These are phyloP conservation scores for Perizoma affinitatum DNA, from an alignment of 2,888 invertebrate genomes.

Conservation along the genomic window DNA sequence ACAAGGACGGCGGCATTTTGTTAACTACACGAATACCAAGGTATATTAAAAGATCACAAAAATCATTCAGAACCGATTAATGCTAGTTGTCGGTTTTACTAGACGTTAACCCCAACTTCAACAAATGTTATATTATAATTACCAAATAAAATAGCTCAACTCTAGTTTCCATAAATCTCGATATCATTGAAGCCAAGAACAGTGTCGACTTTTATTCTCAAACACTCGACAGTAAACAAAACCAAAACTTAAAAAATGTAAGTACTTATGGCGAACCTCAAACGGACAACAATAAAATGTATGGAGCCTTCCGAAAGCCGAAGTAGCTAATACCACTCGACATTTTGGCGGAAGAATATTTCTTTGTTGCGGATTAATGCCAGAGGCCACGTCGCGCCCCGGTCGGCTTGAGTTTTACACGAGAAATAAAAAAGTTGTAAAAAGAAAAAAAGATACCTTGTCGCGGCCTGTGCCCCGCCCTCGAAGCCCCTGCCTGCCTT, in stretches of 20 bases:
- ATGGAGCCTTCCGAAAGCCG: slow-evolving; percentile 27
- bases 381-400: slow-evolving; percentile 17
- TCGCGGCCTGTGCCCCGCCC: slow-evolving; percentile 5
- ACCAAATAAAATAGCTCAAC: too few relatives aligned
- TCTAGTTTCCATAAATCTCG: too few relatives aligned
- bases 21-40: too few relatives aligned
- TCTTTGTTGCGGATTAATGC: slow-evolving; percentile 35
- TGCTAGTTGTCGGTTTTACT: too few relatives aligned
- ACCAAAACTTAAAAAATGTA: slow-evolving; percentile 9
- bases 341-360: slow-evolving; percentile 29
- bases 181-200: too few relatives aligned
- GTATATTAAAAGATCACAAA: too few relatives aligned
- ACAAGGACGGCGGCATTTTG: too few relatives aligned
- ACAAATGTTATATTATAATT: too few relatives aligned
- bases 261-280: slow-evolving; percentile 6
- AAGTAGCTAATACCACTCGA: slow-evolving; percentile 37
- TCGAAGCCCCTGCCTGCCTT: slow-evolving; percentile 15
- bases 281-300: slow-evolving; percentile 26
- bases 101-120: too few relatives aligned
- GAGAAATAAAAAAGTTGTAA: slow-evolving; percentile 27
- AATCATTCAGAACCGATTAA: too few relatives aligned
- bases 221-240: slow-evolving; percentile 11
- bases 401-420: slow-evolving; percentile 21
- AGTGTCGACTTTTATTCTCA: too few relatives aligned
- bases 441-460: slow-evolving; percentile 12